Conservation (phyloP, 23 tunicate species). For the Ascidia mentula region DNA sequence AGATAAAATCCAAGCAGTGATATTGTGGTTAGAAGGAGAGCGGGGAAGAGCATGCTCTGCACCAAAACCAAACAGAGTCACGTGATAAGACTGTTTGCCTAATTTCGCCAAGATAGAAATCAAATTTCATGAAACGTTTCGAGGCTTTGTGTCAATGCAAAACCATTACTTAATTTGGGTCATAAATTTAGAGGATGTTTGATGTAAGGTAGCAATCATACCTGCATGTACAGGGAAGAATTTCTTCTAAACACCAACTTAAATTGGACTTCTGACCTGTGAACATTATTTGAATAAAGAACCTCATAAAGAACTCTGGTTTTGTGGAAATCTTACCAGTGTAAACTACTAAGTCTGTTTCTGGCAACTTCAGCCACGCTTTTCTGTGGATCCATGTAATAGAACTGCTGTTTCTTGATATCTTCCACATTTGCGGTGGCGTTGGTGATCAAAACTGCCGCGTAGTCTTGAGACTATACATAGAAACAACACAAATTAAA, state of each 20-base stretch:
- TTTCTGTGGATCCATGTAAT: slow-evolving; percentile 4
- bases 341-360: slow-evolving; percentile 23
- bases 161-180: too few species aligned
- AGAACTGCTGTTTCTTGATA: background rate
- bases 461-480: slow-evolving; percentile 12
- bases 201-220: too few species aligned
- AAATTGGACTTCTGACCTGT: slow-evolving; percentile 62
- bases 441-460: background rate
- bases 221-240: slow-evolving; percentile 77
- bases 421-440: background rate
- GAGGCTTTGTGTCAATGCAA: too few species aligned
- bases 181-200: too few species aligned
- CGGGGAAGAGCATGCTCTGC: slow-evolving; percentile 86
- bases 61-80: too few species aligned
- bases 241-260: slow-evolving; percentile 45
- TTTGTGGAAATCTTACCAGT: slow-evolving; percentile 44
- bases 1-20: slow-evolving; percentile 76
- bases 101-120: too few species aligned
- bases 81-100: too few species aligned
- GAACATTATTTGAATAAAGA: background rate
- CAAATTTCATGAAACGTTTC: too few species aligned
- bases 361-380: slow-evolving; percentile 28
- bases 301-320: too few species aligned
- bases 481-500: background rate
- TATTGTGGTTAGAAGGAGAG: slow-evolving; percentile 69